Evolutionary conservation across 2,888 invertebrate species (phyloP).

Genomic region (Cantharis rustica): DNA sequence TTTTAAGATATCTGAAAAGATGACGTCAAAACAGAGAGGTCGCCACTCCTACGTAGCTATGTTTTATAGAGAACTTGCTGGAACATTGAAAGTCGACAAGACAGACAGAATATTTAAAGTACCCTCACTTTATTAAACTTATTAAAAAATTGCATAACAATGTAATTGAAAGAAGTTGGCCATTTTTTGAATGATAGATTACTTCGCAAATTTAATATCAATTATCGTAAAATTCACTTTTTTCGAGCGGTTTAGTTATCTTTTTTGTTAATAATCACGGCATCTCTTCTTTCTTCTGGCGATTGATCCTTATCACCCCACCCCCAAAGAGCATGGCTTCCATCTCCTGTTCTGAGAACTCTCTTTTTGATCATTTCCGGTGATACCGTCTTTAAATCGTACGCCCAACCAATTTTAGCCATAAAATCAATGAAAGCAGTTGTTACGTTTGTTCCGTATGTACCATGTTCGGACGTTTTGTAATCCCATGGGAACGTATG

Average conservation of each 20-base stretch:
- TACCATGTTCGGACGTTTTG: slow-evolving; percentile 82
- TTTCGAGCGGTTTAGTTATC: neutral
- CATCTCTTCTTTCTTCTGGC: slow-evolving; percentile 21
- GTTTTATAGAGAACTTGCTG: too few species aligned
- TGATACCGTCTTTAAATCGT: slow-evolving; percentile 73
- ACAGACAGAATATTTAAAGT: neutral
- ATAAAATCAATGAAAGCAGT: slow-evolving; percentile 72
- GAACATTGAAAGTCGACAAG: too few species aligned
- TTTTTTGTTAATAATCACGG: neutral
- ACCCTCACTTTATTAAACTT: neutral
- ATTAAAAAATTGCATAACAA: neutral
- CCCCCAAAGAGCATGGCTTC: slow-evolving; percentile 65
- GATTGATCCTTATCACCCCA: slow-evolving; percentile 70
- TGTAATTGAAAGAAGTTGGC: neutral
- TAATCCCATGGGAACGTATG: slow-evolving; percentile 96
- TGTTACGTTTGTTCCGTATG: slow-evolving; percentile 65
- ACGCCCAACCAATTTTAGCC: slow-evolving; percentile 74
- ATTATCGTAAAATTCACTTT: neutral
- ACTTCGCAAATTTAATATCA: neutral
- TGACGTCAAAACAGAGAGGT: too few species aligned
- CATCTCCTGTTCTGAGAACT: slow-evolving; percentile 75
- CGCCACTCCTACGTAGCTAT: too few species aligned
- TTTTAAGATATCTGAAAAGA: too few species aligned
- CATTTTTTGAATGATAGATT: neutral
- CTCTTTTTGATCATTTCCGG: slow-evolving; percentile 70